Conservation (phyloP, 2,888 invertebrate genomes). For the Nezara viridula region DNA sequence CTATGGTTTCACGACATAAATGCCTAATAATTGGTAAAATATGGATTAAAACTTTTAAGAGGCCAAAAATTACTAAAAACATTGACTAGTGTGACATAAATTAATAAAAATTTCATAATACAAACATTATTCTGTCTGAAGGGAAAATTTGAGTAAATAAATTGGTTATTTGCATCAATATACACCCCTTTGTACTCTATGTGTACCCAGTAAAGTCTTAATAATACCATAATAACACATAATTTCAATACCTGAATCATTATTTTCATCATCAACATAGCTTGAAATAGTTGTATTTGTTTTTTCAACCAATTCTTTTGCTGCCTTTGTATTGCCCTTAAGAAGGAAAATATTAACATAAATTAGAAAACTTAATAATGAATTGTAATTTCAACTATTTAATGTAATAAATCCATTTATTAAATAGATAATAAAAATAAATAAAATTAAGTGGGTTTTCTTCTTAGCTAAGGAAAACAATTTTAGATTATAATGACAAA, state of each 20-base stretch:
- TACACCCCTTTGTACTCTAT: not conserved
- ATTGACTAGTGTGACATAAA: too few relatives aligned
- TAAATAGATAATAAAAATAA: not conserved
- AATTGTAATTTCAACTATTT: not conserved
- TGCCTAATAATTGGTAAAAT: too few relatives aligned
- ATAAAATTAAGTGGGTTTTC: not conserved
- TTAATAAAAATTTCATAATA: too few relatives aligned
- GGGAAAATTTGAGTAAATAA: not conserved
- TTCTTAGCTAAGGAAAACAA: too few relatives aligned
- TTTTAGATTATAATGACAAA: too few relatives aligned
- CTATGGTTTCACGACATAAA: too few relatives aligned
- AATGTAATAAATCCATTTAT: not conserved
- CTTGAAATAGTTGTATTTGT: not conserved
- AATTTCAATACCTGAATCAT: slow-evolving; percentile 17
- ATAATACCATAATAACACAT: not conserved
- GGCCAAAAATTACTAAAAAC: too few relatives aligned
- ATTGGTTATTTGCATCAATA: not conserved
- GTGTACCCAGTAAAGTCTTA: not conserved
- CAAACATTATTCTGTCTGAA: not conserved
- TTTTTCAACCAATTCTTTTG: not conserved
- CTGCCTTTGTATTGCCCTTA: not conserved
- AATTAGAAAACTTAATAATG: not conserved
- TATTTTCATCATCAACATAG: slow-evolving; percentile 1
- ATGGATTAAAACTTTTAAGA: too few relatives aligned
- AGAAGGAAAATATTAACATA: not conserved